phyloP scores from a whole-genome alignment of 2,888 invertebrate species.

The Trichogramma evanescens region DNA sequence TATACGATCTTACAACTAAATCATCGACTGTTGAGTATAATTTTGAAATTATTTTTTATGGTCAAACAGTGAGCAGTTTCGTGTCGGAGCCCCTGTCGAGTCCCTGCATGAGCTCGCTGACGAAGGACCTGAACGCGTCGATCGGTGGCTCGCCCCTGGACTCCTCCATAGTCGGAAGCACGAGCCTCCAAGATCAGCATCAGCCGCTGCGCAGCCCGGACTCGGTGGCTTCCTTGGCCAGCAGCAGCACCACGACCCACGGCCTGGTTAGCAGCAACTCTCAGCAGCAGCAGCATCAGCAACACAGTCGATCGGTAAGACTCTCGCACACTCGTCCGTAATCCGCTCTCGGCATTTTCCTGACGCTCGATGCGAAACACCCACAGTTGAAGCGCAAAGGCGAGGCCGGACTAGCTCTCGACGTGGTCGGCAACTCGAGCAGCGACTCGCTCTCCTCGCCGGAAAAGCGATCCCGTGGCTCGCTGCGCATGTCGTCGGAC shows the following conservation, averaged over 20 bases:
- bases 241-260: slow-evolving; percentile 4
- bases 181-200: slow-evolving; percentile 23
- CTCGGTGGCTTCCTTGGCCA: slow-evolving; percentile 11
- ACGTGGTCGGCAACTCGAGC: not conserved
- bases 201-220: slow-evolving; percentile 23
- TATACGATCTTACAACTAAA: too few relatives aligned
- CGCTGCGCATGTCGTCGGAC: not conserved
- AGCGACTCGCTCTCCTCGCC: not conserved
- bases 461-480: slow-evolving; percentile 4
- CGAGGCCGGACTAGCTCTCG: not conserved
- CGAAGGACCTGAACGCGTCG: slow-evolving; percentile 35
- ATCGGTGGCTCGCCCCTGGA: slow-evolving; percentile 24
- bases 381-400: slow-evolving; percentile 7
- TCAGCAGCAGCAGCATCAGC: slow-evolving; percentile 6
- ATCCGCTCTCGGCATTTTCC: not conserved
- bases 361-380: too few relatives aligned
- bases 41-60: not conserved
- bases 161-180: slow-evolving; percentile 24
- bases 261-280: not conserved
- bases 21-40: not conserved
- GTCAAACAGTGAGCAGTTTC: slow-evolving; percentile 34
- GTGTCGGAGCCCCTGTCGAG: slow-evolving; percentile 34
- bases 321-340: not conserved
- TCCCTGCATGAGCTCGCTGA: slow-evolving; percentile 30
- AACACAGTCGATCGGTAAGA: slow-evolving; percentile 12